Evolutionary conservation across 2,888 invertebrate genomes (phyloP), one percentile per base, ranked within the genome.

Genomic region (Eristalis arbustorum): DNA sequence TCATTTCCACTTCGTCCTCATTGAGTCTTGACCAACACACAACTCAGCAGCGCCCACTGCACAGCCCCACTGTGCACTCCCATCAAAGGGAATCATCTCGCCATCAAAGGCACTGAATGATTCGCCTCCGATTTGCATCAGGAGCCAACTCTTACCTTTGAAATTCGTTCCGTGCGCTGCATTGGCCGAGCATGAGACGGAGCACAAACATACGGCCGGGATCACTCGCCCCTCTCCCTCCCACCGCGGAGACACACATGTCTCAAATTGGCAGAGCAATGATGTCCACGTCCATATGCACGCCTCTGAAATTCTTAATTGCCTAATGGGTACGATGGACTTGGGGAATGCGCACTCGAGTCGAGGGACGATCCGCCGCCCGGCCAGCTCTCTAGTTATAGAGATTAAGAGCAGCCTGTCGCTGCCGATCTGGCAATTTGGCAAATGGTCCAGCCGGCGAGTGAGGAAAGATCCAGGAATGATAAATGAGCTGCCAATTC

Each of bases 401-500:
- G 18, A 49, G 18, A 49, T 49, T 49, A 49, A 49, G 49, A 49
- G 49, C 49, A 49, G 8, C 49, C 49, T 49, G 49, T 49, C 49
- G 49, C 49, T 71, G 78, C 59, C 64, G 57, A 72, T 66, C 59
- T 76, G 84, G 73, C 68, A 85, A 81, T 80, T 84, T 49, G 73
- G 81, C 84, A 85, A 85, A 78, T 75, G 81, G 81, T 82, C 85
- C 80, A 85, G 71, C 59, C 63, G 56, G 14, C 67, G 62, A 77
- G 77, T 77, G 85, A 69, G 28, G 73, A 81, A 28, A 81, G 81
- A 85, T 85, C 62, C 77, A 82, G 62, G 28, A 74, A 81, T 85
- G 85, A 85, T 85, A 78, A 85, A 85, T 85, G 81, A 81, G 85
- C 85, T 85, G 85, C 76, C 85, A 85, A 85, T 85, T 85, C 62